phyloP scores from a whole-genome alignment of 2,797 vertebrate species.

The Hyperoplus lanceolatus region DNA sequence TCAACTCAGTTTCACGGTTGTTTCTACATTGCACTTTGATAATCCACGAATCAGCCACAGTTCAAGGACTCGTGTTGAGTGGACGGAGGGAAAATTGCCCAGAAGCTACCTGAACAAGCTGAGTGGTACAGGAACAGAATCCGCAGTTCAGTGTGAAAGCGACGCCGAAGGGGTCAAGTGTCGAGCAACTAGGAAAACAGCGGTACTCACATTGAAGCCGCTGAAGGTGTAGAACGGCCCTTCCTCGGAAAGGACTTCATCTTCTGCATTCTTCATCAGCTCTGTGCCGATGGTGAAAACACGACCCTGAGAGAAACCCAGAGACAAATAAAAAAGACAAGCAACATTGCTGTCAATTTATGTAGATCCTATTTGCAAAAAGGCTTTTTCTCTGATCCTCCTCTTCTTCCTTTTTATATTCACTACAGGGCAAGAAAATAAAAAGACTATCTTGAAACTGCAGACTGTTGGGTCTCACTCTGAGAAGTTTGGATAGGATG shows the following conservation, averaged over 20 bases:
- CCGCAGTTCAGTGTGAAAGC: slow-evolving; percentile 11
- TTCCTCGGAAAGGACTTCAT: slow-evolving; percentile 71
- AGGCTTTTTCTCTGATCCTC: background rate
- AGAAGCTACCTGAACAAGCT: slow-evolving; percentile 14
- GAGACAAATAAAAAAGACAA: slow-evolving; percentile 1
- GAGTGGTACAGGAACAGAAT: slow-evolving; percentile 25
- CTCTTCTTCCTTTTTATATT: background rate
- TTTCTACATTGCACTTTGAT: slow-evolving; percentile 39
- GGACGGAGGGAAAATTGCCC: slow-evolving; percentile 24
- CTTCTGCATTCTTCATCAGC: slow-evolving; percentile 82
- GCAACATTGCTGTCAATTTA: slow-evolving; percentile 6
- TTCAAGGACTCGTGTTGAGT: slow-evolving; percentile 39
- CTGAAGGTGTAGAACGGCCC: slow-evolving; percentile 79
- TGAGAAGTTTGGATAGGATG: background rate
- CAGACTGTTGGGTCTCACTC: background rate
- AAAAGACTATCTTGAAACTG: background rate
- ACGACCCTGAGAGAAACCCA: slow-evolving; percentile 55
- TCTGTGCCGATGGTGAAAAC: slow-evolving; percentile 83
- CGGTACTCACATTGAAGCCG: slow-evolving; percentile 79
- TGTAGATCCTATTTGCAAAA: background rate
- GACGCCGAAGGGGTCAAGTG: background rate
- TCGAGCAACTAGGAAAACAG: background rate
- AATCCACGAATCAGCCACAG: slow-evolving; percentile 46
- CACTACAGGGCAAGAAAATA: slow-evolving; percentile 8
- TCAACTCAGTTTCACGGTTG: slow-evolving; percentile 22